These are phyloP conservation scores for Lucinisca nassula DNA, from an alignment of 2,888 invertebrate species.

Conservation along the genomic window DNA sequence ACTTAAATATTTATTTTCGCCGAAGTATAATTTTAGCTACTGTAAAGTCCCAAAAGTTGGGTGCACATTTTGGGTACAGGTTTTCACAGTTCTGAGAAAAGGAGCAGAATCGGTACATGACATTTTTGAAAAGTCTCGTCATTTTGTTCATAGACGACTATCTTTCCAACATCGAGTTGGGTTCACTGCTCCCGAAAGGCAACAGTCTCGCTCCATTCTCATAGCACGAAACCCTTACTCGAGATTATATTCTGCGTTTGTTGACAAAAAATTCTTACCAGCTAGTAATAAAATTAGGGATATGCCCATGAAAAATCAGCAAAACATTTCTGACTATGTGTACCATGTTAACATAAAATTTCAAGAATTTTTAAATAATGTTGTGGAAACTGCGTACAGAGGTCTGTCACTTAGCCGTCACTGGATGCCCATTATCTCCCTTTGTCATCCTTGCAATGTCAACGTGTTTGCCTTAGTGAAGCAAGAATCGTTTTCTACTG, in stretches of 20 bases:
- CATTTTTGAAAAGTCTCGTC: neutral
- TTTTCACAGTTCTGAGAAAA: constrained; percentile 20
- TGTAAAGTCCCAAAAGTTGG: constrained; percentile 53
- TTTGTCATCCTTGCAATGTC: constrained; percentile 34
- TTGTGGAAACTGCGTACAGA: neutral
- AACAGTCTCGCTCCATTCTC: constrained; percentile 9
- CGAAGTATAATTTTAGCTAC: constrained; percentile 22
- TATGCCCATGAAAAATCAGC: neutral
- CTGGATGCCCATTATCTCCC: constrained; percentile 33
- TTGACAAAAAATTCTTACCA: constrained; percentile 32
- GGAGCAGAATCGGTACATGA: neutral
- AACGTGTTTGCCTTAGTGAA: constrained; percentile 29
- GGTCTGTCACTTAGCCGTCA: constrained; percentile 13
- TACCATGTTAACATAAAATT: constrained; percentile 9
- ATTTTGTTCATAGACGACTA: neutral
- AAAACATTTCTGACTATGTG: neutral
- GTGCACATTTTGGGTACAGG: constrained; percentile 40
- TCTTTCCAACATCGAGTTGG: neutral
- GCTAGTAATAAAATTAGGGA: neutral
- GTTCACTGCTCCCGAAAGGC: neutral
- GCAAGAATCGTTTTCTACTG: constrained; percentile 42
- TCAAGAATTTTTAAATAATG: constrained; percentile 29
- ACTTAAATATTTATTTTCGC: too few relatives aligned
- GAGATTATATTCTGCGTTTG: constrained; percentile 43
- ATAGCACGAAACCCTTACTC: constrained; percentile 49